Evolutionary conservation across 2,113 vertebrate species (phyloP), one percentile per base, ranked within the genome.

Genomic region (Rana temporaria): DNA sequence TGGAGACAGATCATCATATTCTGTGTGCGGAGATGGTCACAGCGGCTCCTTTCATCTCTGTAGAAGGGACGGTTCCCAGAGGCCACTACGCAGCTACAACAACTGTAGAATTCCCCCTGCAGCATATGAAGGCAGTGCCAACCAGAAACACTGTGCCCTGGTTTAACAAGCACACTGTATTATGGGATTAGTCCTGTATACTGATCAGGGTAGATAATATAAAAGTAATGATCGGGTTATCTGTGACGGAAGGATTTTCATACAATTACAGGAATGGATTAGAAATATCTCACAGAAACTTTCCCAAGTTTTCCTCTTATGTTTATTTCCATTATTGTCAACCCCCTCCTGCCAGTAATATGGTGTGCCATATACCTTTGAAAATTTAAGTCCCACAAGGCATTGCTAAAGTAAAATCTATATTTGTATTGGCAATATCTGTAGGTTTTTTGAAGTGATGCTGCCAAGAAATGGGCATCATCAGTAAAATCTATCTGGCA

Each of bases 31-130:
- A 60, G 72, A 26, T 30, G 9, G 55, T 17, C 56, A 30, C 3
- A 34, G 71, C 71, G 71, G 71, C 55, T 59, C 53, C 71, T 73
- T 73, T 73, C 16, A 73, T 73, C 71, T 73, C 71, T 55, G 26
- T 55, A n/a, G 56, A 56, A 73, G 24, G 71, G 52, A 73, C 32
- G 7, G 53, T 73, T 73, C 71, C 71, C 71, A 73, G 55, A 32
- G 71, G 71, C 26, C 55, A 20, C 14, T 20, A 26, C 26, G 30
- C 56, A 59, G 55, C 34, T 12, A 32, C 55, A 38, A 74, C 56
- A 74, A 74, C 55, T 74, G 72, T 56, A 6, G 32, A 42, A 74
- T 74, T 34, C 72, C 60, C 72, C 72, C 56, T 11, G 32, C 56
- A 74, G 72, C 26, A 15, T 4, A 22, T n/a, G 26, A 60, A n/a